Conservation (phyloP, 2,797 vertebrate species). For the Artibeus lituratus region DNA sequence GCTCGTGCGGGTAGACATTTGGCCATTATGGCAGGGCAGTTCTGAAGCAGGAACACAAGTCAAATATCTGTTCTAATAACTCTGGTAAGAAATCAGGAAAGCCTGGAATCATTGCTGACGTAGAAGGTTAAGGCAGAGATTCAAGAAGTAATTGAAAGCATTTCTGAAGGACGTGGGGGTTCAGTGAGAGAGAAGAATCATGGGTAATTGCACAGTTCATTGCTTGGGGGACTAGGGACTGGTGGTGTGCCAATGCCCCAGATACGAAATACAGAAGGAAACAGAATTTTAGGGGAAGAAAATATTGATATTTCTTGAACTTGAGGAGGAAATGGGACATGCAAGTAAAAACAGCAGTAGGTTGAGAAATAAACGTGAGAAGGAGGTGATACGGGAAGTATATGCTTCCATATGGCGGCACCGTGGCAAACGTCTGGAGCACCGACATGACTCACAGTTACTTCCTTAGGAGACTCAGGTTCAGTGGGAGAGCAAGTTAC, state of each 20-base stretch:
- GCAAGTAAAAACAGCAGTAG: background rate
- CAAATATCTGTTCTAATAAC: background rate
- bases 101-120: background rate
- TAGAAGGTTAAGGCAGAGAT: background rate
- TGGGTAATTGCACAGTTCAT: fast-evolving
- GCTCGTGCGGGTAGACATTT: too few species aligned
- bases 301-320: background rate
- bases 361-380: background rate
- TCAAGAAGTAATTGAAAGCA: background rate
- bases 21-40: background rate
- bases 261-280: background rate
- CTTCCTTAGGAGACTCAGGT: conserved; percentile 54
- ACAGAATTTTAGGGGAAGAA: background rate
- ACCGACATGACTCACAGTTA: conserved; percentile 30
- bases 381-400: background rate
- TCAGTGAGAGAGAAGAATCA: background rate
- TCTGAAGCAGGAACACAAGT: background rate
- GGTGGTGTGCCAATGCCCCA: fast-evolving
- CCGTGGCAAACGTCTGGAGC: background rate
- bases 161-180: background rate
- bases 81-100: background rate
- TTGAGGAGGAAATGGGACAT: background rate
- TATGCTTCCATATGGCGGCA: conserved; percentile 8
- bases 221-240: background rate
- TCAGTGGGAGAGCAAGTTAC: background rate